Percentiles rank a stretch among this genome's conserved stretches.
phyloP scores from a whole-genome alignment of 2,888 invertebrate genomes.

The Drosophila percnosoma region DNA sequence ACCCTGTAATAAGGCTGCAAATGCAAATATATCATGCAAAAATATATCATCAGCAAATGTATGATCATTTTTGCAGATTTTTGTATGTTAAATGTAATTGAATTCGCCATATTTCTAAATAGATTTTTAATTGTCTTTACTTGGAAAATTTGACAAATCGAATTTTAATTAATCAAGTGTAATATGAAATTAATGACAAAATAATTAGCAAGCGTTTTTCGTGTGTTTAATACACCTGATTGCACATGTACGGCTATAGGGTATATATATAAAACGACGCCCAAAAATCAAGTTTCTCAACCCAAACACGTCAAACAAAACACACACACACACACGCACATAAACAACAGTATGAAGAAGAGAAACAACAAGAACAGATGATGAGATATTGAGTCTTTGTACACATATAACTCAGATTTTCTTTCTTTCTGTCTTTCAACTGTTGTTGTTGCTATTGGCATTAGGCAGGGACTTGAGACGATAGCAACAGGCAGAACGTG shows the following conservation, averaged over 20 bases:
- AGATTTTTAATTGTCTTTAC: not conserved
- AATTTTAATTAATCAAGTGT: constrained; percentile 8
- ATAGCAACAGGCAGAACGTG: constrained; percentile 32
- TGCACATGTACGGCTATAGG: constrained; percentile 3
- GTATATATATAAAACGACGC: constrained; percentile 26
- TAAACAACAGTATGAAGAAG: constrained; percentile 9
- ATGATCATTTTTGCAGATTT: too few species aligned
- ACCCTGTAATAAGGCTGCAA: constrained; percentile 19
- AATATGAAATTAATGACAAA: constrained; percentile 9
- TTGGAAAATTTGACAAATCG: not conserved
- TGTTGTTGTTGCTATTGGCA: constrained; percentile 16
- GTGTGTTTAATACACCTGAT: not conserved
- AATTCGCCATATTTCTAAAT: not conserved
- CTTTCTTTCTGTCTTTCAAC: constrained; percentile 16
- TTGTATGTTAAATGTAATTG: not conserved
- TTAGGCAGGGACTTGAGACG: constrained; percentile 15
- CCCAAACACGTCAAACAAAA: constrained; percentile 34
- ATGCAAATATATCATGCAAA: too few species aligned
- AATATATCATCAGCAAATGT: too few species aligned
- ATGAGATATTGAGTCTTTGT: constrained; percentile 12
- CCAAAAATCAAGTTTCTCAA: constrained; percentile 54
- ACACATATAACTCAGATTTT: constrained; percentile 25
- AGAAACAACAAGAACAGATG: constrained; percentile 26
- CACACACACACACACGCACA: constrained; percentile 15
- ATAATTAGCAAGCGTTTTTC: not conserved